These are phyloP conservation scores for Phymanthus crucifer DNA, from an alignment of 92 coral and sea anemone genomes.

Conservation along the genomic window DNA sequence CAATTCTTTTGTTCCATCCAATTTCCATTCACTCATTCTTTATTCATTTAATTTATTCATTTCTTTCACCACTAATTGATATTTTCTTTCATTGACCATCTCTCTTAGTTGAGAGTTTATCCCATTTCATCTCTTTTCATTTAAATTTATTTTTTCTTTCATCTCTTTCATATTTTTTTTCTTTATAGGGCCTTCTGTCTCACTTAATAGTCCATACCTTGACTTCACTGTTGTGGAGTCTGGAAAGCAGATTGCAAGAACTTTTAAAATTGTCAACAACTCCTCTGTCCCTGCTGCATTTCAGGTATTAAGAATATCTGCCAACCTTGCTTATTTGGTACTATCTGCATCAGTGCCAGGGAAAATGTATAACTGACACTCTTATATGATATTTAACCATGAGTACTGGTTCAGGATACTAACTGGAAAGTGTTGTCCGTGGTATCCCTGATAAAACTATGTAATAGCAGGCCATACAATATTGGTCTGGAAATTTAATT, in stretches of 20 bases:
- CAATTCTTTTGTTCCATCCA: no score
- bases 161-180: not conserved
- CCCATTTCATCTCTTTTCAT: not conserved
- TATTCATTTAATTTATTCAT: not conserved
- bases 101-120: slow-evolving; percentile 62
- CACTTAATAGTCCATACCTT: slow-evolving; percentile 60
- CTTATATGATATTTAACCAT: not conserved
- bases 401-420: not conserved
- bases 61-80: not conserved
- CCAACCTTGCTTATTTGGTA: no score
- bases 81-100: slow-evolving; percentile 58
- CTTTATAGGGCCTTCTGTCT: slow-evolving; percentile 73
- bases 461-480: no score
- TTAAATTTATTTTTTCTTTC: not conserved
- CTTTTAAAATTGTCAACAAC: slow-evolving; percentile 69
- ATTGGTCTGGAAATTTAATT: no score
- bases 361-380: no score
- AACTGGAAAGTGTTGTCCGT: no score
- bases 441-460: no score
- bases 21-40: no score
- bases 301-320: slow-evolving; percentile 61
- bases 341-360: no score
- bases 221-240: slow-evolving; percentile 87
- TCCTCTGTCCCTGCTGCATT: slow-evolving; percentile 81
- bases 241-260: slow-evolving; percentile 76